Conservation (phyloP, 2,113 vertebrate genomes). For the Acanthisitta chloris region DNA sequence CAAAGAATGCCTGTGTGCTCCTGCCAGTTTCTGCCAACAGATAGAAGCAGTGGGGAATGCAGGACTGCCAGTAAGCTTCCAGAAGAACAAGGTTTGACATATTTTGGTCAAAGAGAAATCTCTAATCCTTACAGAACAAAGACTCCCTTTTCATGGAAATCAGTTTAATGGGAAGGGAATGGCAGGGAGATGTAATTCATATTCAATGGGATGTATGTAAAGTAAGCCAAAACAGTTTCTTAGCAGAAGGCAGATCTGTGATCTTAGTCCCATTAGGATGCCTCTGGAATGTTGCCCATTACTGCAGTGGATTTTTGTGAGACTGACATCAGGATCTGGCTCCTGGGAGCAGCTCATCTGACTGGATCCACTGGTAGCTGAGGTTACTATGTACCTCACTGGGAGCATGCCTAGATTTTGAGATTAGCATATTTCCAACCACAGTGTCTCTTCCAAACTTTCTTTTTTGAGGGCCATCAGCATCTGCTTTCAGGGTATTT, state of each 20-base stretch:
- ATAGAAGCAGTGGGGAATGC: neutral
- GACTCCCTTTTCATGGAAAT: neutral
- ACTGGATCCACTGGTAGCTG: neutral
- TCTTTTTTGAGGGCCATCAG: neutral
- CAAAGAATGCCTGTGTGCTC: neutral
- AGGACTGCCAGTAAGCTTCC: neutral
- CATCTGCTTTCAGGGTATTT: neutral
- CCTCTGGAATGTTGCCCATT: neutral
- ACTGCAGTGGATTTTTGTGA: neutral
- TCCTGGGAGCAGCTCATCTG: neutral
- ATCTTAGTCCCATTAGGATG: neutral
- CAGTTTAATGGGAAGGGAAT: neutral
- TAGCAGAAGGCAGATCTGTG: conserved; percentile 4
- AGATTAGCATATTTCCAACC: neutral
- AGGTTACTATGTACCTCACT: neutral
- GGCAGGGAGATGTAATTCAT: neutral
- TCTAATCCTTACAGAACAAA: neutral
- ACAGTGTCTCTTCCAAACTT: neutral
- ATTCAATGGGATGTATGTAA: neutral
- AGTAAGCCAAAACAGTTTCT: neutral
- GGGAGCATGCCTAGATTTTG: neutral
- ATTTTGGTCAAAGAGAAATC: neutral
- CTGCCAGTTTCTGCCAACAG: neutral
- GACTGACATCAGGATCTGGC: neutral
- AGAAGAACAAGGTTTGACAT: neutral